Base-by-base conservation (phyloP, 2,888 invertebrate species). In the Lordiphosa andalusiaca region DNA sequence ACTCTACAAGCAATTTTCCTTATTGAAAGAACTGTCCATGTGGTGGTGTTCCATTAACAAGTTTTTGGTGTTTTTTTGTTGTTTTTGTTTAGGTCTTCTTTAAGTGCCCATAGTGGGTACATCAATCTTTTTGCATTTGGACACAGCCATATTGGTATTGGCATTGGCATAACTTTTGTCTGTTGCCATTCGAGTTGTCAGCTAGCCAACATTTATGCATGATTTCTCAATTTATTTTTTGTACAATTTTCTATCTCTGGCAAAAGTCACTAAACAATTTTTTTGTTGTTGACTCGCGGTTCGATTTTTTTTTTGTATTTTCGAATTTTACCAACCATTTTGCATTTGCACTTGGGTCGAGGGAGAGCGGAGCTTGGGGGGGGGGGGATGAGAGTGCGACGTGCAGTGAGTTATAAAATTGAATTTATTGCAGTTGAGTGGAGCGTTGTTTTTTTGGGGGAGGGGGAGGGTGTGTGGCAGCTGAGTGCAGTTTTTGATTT, bases 201-300 rank as follows among this genome's bases (percentile, higher is more conserved):
- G 69, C 42, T 44, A 38, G 25, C 10, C 6, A 39, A 61, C 46
- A 51, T 53, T 60, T 58, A 60, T 60, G 53, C 21, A 23, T 13
- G 40, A 19, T 40, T 62, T 52, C 33, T 39, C 39, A 50, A 52
- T 39, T 57, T 38, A 55, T 67, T 67, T 61, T 16, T 16, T 16
- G 2, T 2, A 16, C 37, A 48, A 37, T 61, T 67, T 66, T 55
- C 35, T 48, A 40, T 57, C 13, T 48, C 40, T 42, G 44, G 23
- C 16, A 61, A 72, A 75, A 82, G 71, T 73, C 69, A 71, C 73
- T 67, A 64, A 75, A 78, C 73, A 67, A 77, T 77, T 81, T 81
- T 48, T 81, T 77, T 48, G 59, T 48, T 51, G 60, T 55, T 47
- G 57, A 55, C 59, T 58, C 57, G 68, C 42, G 39, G 13, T 33